These are phyloP conservation scores for Metridium senile DNA, from an alignment of 92 coral and sea anemone genomes.

Conservation along the genomic window DNA sequence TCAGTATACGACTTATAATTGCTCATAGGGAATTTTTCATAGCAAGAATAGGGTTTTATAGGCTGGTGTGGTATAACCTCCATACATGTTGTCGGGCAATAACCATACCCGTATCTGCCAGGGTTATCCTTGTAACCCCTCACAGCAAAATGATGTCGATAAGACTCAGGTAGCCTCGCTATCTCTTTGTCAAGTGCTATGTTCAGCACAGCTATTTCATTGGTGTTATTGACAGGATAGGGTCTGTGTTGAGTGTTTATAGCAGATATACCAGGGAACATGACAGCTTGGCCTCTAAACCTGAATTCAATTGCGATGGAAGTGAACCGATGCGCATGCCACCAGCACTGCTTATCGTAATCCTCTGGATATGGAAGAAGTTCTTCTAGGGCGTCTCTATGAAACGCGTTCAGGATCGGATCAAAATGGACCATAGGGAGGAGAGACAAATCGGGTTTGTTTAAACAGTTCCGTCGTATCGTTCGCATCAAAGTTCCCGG, in stretches of 20 bases:
- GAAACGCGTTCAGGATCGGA: conserved; percentile 55
- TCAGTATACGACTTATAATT: neutral
- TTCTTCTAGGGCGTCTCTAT: conserved; percentile 38
- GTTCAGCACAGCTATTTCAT: neutral
- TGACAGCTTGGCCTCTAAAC: conserved; percentile 53
- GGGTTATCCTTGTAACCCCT: neutral
- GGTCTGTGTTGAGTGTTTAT: conserved; percentile 29
- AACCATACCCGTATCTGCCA: neutral
- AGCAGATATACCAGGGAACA: conserved; percentile 35
- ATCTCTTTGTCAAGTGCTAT: conserved; percentile 20
- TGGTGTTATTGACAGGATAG: conserved; percentile 34
- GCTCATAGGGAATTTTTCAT: conserved; percentile 1
- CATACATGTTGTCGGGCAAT: conserved; percentile 21
- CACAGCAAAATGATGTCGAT: conserved; percentile 7
- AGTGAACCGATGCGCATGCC: conserved; percentile 23
- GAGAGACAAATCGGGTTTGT: conserved; percentile 12
- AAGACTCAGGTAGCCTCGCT: neutral
- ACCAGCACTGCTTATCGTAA: conserved; percentile 41
- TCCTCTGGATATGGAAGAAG: conserved; percentile 42
- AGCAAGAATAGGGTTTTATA: conserved; percentile 22
- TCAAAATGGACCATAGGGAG: conserved; percentile 48
- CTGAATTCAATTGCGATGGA: conserved; percentile 36
- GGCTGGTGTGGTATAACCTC: conserved; percentile 19
- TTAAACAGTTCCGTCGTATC: conserved; percentile 37
- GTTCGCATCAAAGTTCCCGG: conserved; percentile 2